Evolutionary conservation across 2,113 vertebrate genomes (phyloP).

Genomic region (Grammomys dolichurus): DNA sequence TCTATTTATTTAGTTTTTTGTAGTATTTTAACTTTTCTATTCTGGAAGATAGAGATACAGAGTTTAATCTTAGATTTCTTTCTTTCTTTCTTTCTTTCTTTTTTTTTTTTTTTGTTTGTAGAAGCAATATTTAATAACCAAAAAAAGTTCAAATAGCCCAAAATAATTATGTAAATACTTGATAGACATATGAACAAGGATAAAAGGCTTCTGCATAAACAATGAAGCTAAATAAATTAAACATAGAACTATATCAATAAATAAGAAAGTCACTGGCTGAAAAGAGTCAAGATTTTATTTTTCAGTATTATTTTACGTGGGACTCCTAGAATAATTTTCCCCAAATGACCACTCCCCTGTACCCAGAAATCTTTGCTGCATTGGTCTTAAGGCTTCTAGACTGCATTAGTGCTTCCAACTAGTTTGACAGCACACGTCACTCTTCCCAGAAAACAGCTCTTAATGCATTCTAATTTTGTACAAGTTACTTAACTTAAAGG

Average conservation of each 20-base stretch:
- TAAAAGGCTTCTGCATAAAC: slow-evolving; percentile 31
- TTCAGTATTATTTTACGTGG: slow-evolving; percentile 6
- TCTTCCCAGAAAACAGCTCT: neutral
- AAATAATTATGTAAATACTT: slow-evolving; percentile 4
- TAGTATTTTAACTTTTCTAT: slow-evolving; percentile 26
- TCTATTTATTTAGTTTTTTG: slow-evolving; percentile 4
- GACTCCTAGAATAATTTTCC: neutral
- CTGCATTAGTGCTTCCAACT: neutral
- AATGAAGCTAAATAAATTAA: slow-evolving; percentile 55
- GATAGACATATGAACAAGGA: slow-evolving; percentile 47
- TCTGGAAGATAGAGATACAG: neutral
- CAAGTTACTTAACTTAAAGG: neutral
- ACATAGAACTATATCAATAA: slow-evolving; percentile 43
- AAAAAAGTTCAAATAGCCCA: slow-evolving; percentile 59
- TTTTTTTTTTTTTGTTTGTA: slow-evolving; percentile 9
- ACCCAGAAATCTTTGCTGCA: neutral
- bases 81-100: too few species aligned
- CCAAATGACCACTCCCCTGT: neutral
- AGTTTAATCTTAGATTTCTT: neutral
- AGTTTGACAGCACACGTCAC: slow-evolving; percentile 8
- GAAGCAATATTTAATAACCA: slow-evolving; percentile 61
- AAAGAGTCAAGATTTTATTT: slow-evolving; percentile 48
- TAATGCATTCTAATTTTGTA: slow-evolving; percentile 17
- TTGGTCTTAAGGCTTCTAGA: slow-evolving; percentile 12
- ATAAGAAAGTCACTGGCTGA: slow-evolving; percentile 44